Conservation (phyloP, 2,797 vertebrate species). For the Galago senegalensis region DNA sequence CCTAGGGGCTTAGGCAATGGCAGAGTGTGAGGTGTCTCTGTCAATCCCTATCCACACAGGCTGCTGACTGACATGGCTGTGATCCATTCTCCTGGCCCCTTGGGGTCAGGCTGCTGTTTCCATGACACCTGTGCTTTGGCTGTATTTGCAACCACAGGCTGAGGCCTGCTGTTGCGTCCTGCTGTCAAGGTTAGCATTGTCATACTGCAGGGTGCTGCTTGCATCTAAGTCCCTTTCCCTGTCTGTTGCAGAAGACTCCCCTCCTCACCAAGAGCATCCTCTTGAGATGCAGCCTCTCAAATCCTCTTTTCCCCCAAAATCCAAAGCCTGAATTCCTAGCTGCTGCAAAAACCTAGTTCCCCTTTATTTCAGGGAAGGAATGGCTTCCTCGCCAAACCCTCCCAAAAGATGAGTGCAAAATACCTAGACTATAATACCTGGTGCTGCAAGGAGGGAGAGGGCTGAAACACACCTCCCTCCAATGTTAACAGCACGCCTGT, state of each 20-base stretch:
- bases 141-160: fast-evolving
- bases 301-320: background rate
- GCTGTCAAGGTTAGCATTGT: background rate
- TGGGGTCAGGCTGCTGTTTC: background rate
- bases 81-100: fast-evolving
- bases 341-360: background rate
- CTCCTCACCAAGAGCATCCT: background rate
- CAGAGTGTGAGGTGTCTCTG: background rate
- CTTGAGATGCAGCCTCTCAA: background rate
- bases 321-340: background rate
- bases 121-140: fast-evolving
- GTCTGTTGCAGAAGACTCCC: no score
- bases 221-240: background rate
- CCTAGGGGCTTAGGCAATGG: background rate
- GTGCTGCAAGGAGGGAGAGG: background rate
- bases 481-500: fast-evolving
- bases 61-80: background rate
- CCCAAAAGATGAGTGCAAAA: background rate
- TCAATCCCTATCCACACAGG: background rate
- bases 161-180: background rate
- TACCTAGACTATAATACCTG: fast-evolving
- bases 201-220: background rate
- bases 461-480: fast-evolving
- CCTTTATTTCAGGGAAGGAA: background rate
- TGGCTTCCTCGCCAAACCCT: background rate